Conservation (phyloP, 2,797 vertebrate species). For the Alectoris magna region DNA sequence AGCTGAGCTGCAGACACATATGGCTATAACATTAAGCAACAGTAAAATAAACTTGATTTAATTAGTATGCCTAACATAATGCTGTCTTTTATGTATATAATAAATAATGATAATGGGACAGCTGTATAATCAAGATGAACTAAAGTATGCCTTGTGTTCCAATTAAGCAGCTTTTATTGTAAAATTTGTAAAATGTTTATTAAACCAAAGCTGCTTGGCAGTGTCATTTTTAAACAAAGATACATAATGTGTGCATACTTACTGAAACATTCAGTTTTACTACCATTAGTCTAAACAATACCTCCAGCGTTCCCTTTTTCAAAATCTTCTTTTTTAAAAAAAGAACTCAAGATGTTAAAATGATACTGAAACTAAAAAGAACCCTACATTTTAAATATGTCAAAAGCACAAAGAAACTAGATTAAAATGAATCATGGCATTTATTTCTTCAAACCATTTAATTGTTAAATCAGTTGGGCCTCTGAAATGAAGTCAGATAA, state of each 20-base stretch:
- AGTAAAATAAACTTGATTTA: slow-evolving; percentile 46
- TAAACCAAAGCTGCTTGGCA: not conserved
- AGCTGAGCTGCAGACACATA: not conserved
- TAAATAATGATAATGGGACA: slow-evolving; percentile 39
- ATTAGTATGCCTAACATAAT: not conserved
- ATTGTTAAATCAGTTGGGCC: not conserved
- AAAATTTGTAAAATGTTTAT: not conserved
- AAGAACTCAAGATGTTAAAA: not conserved
- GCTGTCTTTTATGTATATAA: not conserved
- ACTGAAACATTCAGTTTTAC: not conserved
- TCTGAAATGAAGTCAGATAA: not conserved
- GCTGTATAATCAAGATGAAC: slow-evolving; percentile 21
- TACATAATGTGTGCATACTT: not conserved
- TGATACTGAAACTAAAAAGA: not conserved
- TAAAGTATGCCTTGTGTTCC: not conserved
- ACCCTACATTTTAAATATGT: not conserved
- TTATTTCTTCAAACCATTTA: not conserved
- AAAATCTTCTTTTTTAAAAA: not conserved
- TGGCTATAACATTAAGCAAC: not conserved
- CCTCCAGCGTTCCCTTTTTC: not conserved
- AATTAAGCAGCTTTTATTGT: slow-evolving; percentile 13
- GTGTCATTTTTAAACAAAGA: not conserved
- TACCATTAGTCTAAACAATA: not conserved
- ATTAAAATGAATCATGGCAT: not conserved
- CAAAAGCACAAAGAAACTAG: not conserved